Evolutionary conservation across 2,113 vertebrate genomes (phyloP).

Genomic region (Budorcas taxicolor): DNA sequence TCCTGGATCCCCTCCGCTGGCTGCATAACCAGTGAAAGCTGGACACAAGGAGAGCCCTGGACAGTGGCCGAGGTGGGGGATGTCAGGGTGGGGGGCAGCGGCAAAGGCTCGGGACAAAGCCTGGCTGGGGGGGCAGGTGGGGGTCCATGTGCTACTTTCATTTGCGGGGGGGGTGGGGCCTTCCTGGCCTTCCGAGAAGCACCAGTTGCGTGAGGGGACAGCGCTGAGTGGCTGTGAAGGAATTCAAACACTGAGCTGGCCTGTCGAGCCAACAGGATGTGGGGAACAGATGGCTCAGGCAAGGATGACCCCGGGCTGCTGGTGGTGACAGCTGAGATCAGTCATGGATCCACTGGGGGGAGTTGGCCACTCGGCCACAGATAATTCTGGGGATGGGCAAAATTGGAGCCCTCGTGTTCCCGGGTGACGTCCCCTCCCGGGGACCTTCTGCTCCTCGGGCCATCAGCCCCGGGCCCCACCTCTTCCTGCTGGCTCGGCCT

Average conservation of each 20-base stretch:
- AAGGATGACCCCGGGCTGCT: neutral
- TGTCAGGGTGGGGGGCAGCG: neutral
- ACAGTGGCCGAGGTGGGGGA: neutral
- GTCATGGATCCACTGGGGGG: neutral
- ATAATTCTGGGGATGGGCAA: neutral
- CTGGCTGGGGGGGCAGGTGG: neutral
- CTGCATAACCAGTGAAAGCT: neutral
- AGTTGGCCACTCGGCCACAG: neutral
- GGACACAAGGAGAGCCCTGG: neutral
- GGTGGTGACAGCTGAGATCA: neutral
- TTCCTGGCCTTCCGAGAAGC: neutral
- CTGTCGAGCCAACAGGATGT: neutral
- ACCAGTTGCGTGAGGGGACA: neutral
- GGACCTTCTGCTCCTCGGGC: neutral
- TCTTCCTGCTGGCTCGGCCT: neutral
- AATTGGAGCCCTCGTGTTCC: neutral
- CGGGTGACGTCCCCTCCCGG: neutral
- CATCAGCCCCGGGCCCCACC: neutral
- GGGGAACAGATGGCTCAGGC: neutral
- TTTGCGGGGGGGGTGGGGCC: neutral
- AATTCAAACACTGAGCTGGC: neutral
- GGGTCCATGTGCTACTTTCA: fast-evolving
- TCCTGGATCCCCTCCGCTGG: neutral
- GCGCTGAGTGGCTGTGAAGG: neutral
- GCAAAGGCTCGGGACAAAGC: neutral